Evolutionary conservation across 1,140 invertebrate genomes (phyloP).

Genomic region (Apis dorsata): DNA sequence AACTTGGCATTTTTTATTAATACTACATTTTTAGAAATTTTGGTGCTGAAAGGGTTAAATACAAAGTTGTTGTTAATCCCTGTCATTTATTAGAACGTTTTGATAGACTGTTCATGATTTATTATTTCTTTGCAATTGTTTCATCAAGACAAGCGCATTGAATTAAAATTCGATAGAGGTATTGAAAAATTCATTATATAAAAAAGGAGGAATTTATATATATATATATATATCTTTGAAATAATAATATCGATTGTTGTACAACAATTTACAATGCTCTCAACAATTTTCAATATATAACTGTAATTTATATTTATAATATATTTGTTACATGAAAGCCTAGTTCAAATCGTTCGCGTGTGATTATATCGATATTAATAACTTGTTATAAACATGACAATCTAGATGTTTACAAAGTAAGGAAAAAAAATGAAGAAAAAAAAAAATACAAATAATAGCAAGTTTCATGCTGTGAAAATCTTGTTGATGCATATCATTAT

Average conservation of each 20-base stretch:
- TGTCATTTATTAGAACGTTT: constrained; percentile 19
- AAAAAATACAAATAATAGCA: neutral
- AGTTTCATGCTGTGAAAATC: constrained; percentile 16
- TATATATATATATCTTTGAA: neutral
- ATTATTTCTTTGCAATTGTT: constrained; percentile 28
- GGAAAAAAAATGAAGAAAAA: neutral
- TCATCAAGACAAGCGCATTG: neutral
- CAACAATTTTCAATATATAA: constrained; percentile 31
- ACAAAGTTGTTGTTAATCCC: constrained; percentile 25
- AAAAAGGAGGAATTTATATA: neutral
- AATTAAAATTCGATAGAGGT: neutral
- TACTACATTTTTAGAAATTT: constrained; percentile 21
- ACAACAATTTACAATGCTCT: constrained; percentile 22
- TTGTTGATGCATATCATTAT: neutral
- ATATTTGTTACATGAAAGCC: constrained; percentile 46
- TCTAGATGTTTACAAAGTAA: constrained; percentile 26
- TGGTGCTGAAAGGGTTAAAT: constrained; percentile 55
- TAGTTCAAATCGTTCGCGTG: constrained; percentile 23
- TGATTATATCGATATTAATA: neutral
- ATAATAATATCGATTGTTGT: constrained; percentile 14
- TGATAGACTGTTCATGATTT: constrained; percentile 18
- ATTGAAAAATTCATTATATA: constrained; percentile 11
- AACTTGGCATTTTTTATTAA: constrained; percentile 39
- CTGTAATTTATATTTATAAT: constrained; percentile 52
- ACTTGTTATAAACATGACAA: constrained; percentile 24